Base-by-base conservation (phyloP, 2,797 vertebrate species). In the Platalea minor region DNA sequence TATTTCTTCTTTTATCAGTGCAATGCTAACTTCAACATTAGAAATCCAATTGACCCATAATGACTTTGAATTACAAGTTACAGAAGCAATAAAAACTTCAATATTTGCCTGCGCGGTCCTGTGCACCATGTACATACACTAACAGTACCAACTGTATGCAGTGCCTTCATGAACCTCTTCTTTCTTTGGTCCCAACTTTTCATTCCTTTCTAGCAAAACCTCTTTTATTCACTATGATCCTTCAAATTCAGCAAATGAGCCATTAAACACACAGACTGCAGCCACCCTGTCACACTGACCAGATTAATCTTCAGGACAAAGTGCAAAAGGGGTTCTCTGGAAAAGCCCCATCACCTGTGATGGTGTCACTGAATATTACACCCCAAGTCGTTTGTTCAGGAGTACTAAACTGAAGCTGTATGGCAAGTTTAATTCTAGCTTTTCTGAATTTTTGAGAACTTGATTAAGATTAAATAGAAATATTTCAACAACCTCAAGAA, bases 41-140 rank as follows among this genome's bases (percentile, higher is more conserved):
- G 41, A 81, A 84, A 76, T 33, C 7, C 11, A 77, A 37, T 0
- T 91, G 48, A 46, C 4, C 2, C 4, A 25, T 41, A 63, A 28
- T 15, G 13, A 33, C 19, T 63, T 78, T 54, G 12, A 84, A 73
- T 59, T 79, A 20, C 6, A 92, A 46, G 2, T 41, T 67, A 48
- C 1, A 59, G 21, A 81, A 76, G 19, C 5, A 67, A 37, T 17
- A 63, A 73, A 20, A 33, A 28, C 3, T 78, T 64, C 5, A 45
- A 0, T 2, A 78, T 87, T 90, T 89, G 2, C 13, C 14, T 69
- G 6, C 24, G 23, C 45, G 8, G 23, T 89, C 17, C 48, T 50
- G 11, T 45, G 25, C 2, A 1, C 12, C 48, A 17, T 2, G 5
- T 35, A 35, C 13, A 28, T 29, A n/a, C 6, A 17, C 0, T 24